These are phyloP conservation scores for Diphyllodes magnificus DNA, from an alignment of 2,113 vertebrate genomes.

Conservation along the genomic window DNA sequence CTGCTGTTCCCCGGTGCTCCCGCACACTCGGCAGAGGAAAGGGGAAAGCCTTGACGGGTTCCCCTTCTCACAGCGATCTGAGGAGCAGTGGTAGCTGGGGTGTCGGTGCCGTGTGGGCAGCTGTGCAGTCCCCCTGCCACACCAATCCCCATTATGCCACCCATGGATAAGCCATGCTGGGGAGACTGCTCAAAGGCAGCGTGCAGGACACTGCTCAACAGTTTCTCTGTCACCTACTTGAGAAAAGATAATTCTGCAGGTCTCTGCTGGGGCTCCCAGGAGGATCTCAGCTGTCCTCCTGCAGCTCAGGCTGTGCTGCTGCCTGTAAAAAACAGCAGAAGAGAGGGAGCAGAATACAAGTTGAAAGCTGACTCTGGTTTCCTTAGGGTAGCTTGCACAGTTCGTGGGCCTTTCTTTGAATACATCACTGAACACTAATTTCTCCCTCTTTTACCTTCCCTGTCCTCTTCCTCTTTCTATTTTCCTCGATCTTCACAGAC, in stretches of 20 bases:
- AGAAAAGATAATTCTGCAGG: background rate
- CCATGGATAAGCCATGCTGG: background rate
- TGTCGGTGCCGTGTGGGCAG: rapidly evolving
- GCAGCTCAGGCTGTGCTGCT: background rate
- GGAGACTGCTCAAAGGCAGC: background rate
- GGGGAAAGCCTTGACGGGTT: background rate
- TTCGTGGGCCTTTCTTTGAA: background rate
- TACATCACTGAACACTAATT: background rate
- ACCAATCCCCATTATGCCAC: rapidly evolving
- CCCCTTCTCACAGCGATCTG: background rate
- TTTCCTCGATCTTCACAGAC: background rate
- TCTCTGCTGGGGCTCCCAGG: background rate
- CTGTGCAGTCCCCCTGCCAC: background rate
- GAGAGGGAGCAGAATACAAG: background rate
- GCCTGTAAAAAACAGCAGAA: background rate
- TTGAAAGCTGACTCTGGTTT: background rate
- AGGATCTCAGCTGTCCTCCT: background rate
- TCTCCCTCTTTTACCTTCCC: background rate
- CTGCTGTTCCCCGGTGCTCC: background rate
- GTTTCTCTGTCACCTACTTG: background rate
- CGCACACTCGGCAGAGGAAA: background rate
- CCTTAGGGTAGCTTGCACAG: background rate
- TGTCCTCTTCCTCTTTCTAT: background rate
- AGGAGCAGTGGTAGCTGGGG: background rate
- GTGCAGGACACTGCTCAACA: rapidly evolving